A percentile compares a stretch with the other conserved stretches of the same genome.
Conservation (phyloP, 2,113 vertebrate genomes). For the Myotis davidii region DNA sequence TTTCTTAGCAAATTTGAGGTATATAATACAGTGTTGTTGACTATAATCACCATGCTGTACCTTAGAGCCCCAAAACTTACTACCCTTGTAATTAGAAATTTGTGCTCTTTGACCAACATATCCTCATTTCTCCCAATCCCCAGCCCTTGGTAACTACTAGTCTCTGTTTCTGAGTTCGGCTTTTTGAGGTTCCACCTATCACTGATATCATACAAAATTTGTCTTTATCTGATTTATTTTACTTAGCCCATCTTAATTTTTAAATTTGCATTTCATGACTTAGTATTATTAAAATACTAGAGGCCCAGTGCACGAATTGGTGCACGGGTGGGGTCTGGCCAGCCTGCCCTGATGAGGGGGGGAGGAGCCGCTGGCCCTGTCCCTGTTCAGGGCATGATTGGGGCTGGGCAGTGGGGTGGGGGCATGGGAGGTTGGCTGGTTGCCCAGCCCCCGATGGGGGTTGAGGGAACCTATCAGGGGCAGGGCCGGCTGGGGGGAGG, state of each 20-base stretch:
- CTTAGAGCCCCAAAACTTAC: background rate
- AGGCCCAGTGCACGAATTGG: too few relatives aligned
- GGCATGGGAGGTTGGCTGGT: too few relatives aligned
- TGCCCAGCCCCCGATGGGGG: too few relatives aligned
- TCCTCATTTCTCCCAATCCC: too few relatives aligned
- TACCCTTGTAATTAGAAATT: background rate
- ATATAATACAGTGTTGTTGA: background rate
- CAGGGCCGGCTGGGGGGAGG: too few relatives aligned
- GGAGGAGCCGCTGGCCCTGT: too few relatives aligned
- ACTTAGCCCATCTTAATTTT: conserved; percentile 19
- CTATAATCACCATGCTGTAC: background rate
- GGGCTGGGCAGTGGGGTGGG: too few relatives aligned
- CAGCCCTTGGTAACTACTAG: background rate
- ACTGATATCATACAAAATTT: background rate
- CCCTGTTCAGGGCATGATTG: too few relatives aligned
- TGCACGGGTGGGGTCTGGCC: too few relatives aligned
- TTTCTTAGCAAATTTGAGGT: background rate
- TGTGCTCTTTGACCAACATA: background rate
- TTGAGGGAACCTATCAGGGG: too few relatives aligned
- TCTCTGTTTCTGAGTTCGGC: background rate
- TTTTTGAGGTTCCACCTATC: background rate
- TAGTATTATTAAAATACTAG: background rate
- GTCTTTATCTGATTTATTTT: conserved; percentile 1
- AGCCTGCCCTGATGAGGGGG: too few relatives aligned
- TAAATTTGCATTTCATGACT: conserved; percentile 38